These are phyloP conservation scores for Manduca sexta DNA, from an alignment of 1,140 invertebrate species.

Conservation along the genomic window DNA sequence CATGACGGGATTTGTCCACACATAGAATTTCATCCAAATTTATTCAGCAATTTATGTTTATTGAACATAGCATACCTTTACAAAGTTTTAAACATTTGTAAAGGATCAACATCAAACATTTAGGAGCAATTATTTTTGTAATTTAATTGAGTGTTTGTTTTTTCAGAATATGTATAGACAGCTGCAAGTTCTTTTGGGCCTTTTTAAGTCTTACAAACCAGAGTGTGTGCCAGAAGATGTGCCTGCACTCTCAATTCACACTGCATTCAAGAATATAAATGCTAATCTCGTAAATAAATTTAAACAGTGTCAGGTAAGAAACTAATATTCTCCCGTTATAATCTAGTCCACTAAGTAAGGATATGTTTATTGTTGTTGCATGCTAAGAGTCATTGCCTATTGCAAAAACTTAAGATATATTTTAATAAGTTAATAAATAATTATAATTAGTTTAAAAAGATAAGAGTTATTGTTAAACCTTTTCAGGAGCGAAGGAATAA, in stretches of 20 bases:
- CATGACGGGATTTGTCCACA: not conserved
- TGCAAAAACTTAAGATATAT: too few relatives aligned
- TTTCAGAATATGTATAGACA: slow-evolving; percentile 53
- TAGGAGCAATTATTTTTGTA: too few relatives aligned
- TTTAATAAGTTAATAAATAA: too few relatives aligned
- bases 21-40: not conserved
- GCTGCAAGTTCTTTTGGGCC: slow-evolving; percentile 55
- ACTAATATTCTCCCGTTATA: not conserved
- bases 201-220: slow-evolving; percentile 68
- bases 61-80: too few relatives aligned
- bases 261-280: slow-evolving; percentile 60
- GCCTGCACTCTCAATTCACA: slow-evolving; percentile 53
- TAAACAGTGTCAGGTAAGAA: slow-evolving; percentile 49
- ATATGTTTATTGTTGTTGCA: too few relatives aligned
- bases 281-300: slow-evolving; percentile 39
- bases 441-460: too few relatives aligned
- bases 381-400: too few relatives aligned
- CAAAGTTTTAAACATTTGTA: too few relatives aligned
- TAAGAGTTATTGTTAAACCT: too few relatives aligned
- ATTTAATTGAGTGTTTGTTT: too few relatives aligned
- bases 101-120: too few relatives aligned
- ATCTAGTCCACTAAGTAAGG: not conserved
- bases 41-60: too few relatives aligned
- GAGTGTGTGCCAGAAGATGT: slow-evolving; percentile 66
- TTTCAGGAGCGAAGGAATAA: slow-evolving; percentile 44